Evolutionary conservation across 2,888 invertebrate genomes (phyloP), one percentile per base, ranked within the genome.

Genomic region (Arctia plantaginis): DNA sequence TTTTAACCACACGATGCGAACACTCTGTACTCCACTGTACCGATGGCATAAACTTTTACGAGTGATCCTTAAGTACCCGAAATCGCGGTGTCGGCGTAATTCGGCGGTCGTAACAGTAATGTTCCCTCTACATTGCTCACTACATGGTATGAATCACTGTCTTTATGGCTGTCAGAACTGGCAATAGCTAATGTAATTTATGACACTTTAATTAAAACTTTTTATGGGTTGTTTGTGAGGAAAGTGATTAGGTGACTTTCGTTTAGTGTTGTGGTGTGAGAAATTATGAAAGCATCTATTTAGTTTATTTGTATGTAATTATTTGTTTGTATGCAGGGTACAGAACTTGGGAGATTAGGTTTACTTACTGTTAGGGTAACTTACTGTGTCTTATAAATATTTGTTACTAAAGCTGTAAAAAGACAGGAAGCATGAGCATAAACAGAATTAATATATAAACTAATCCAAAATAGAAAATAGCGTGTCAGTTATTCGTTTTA

Each of bases 171-270:
- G 47, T 82, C 79, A 80, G 70, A 85, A 80, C 74, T 82, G 76
- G 84, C 74, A 73, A 80, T 83, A 84, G 78, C 77, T 77, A 30
- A 67, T 78, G 75, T 83, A 78, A 82, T 78, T 75, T 77, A 76
- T 76, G 75, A 78, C 74, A 77, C 77, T 81, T 85, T 85, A 85
- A 83, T 85, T 83, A 83, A 83, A 85, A 81, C 72, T 73, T 64
- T 85, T 81, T 85, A 85, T 77, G 76, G 75, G 73, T 78, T 85
- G 76, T 80, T 82, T 79, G 83, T 77, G 68, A 66, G 71, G 35
- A 44, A 59, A 41, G 69, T 77, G 80, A 82, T 84, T 75, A 78
- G 76, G 67, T 75, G 66, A 71, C 71, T 73, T 77, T 71, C 35
- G 30, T 73, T 71, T 8, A 65, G 62, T 65, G 23, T 51, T 27